Evolutionary conservation across 2,888 invertebrate genomes (phyloP).

Genomic region (Chorisops tibialis): DNA sequence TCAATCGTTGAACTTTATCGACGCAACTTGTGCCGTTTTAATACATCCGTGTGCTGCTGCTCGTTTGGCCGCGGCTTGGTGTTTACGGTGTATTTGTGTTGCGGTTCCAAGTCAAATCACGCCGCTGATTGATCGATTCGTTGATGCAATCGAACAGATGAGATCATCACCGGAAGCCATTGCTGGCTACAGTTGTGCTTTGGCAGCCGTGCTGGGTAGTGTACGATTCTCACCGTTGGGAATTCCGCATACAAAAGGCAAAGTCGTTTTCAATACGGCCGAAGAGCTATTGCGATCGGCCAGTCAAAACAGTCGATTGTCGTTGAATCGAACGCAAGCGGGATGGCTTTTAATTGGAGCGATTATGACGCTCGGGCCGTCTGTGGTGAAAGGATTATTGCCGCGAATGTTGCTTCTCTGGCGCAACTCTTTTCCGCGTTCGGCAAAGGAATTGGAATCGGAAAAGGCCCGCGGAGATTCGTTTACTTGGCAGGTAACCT

Average conservation of each 20-base stretch:
- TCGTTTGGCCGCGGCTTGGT: conserved; percentile 91
- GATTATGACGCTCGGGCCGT: conserved; percentile 90
- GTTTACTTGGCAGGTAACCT: conserved; percentile 98
- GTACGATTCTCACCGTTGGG: conserved; percentile 87
- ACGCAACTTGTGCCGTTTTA: conserved; percentile 65
- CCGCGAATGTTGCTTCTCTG: conserved; percentile 92
- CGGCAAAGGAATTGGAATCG: conserved; percentile 92
- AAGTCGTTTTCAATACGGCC: conserved; percentile 95
- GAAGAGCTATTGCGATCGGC: conserved; percentile 95
- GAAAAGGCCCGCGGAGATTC: conserved; percentile 95
- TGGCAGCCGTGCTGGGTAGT: conserved; percentile 91
- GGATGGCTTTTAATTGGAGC: conserved; percentile 97
- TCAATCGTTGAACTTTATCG: conserved; percentile 69
- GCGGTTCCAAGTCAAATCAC: conserved; percentile 94
- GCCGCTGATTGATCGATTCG: conserved; percentile 85
- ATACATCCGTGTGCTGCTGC: conserved; percentile 94
- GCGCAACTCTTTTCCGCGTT: conserved; percentile 97
- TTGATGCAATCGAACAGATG: conserved; percentile 83
- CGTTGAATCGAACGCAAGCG: conserved; percentile 91
- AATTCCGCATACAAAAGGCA: conserved; percentile 94
- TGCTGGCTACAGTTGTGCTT: conserved; percentile 86
- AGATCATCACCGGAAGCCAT: conserved; percentile 86
- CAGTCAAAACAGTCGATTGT: conserved; percentile 92
- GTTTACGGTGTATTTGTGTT: conserved; percentile 82
- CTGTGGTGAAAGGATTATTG: conserved; percentile 87